Conservation (phyloP, 2,888 invertebrate species). For the Germaria angustata region DNA sequence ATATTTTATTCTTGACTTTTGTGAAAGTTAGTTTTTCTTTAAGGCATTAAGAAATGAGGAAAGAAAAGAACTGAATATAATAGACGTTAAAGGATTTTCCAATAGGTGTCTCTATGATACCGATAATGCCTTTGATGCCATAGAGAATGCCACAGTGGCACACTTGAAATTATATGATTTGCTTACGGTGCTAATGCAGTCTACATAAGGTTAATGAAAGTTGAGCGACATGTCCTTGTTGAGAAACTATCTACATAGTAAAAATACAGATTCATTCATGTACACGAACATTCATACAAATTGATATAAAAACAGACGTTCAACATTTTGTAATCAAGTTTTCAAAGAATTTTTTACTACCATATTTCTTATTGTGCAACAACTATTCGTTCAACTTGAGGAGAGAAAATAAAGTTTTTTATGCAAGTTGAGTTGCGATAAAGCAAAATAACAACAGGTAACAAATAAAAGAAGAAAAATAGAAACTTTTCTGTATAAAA, state of each 20-base stretch:
- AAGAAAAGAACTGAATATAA: not conserved
- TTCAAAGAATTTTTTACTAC: not conserved
- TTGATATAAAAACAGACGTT: not conserved
- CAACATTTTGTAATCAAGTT: not conserved
- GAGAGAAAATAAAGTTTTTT: conserved; percentile 6
- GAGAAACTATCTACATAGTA: too few species aligned
- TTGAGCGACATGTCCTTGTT: too few species aligned
- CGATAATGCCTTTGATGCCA: too few species aligned
- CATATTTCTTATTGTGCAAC: not conserved
- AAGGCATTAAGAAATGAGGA: not conserved
- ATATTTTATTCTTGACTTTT: not conserved
- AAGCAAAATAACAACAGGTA: not conserved
- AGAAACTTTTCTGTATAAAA: not conserved
- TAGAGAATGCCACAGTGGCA: too few species aligned
- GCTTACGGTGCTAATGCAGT: too few species aligned
- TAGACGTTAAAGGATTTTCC: too few species aligned
- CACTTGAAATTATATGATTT: too few species aligned
- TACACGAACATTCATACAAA: not conserved
- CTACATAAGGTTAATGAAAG: too few species aligned
- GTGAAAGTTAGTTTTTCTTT: conserved; percentile 21
- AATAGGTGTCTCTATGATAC: too few species aligned
- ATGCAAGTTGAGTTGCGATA: not conserved
- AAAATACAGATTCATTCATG: not conserved
- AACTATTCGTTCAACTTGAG: not conserved
- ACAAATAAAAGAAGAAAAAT: not conserved